Evolutionary conservation across 2,888 invertebrate genomes (phyloP), one percentile per base, ranked within the genome.

Genomic region (Cheilosia vernalis): DNA sequence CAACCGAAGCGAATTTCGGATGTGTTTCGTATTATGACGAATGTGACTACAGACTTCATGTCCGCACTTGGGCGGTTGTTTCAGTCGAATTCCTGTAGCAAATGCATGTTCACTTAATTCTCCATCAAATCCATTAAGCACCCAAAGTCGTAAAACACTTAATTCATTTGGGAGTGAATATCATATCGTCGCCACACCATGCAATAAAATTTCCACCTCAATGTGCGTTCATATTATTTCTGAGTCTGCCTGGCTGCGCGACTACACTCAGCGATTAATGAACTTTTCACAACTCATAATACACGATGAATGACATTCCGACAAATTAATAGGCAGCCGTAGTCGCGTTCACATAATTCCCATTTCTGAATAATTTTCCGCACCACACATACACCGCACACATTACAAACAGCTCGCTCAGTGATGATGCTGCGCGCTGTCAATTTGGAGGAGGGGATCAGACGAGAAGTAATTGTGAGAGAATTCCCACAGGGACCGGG

Each of bases 251-350:
- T 33, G 7, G 6, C 58, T 40, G 17, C 30, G 4, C 66, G 19
- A 40, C 30, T 47, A 27, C 58, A 55, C 49, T 33, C 51, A n/a
- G 61, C 85, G 85, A 81, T 85, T 77, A 81, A 85, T 85, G 70
- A 81, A 81, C 76, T 85, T 74, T 81, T 85, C 85, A 85, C 85
- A 85, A 81, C 76, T 81, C 85, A 85, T 85, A 72, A 77, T 56
- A 81, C 66, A 70, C 84, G 66, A 70, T 60, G 74, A 85, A 81
- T 85, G 81, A 85, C 85, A 85, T 76, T 49, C 67, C 70, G 55
- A 81, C 76, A 70, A 85, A 85, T 81, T 80, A 85, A 81, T 77
- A 61, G n/a, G 63, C 80, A 42, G 64, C 80, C 27, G 6, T 7
- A 27, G 27, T 6, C 40, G 60, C 76, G 37, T 44, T 72, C 72